phyloP scores from a whole-genome alignment of 2,113 vertebrate genomes.

The Clarias gariepinus region DNA sequence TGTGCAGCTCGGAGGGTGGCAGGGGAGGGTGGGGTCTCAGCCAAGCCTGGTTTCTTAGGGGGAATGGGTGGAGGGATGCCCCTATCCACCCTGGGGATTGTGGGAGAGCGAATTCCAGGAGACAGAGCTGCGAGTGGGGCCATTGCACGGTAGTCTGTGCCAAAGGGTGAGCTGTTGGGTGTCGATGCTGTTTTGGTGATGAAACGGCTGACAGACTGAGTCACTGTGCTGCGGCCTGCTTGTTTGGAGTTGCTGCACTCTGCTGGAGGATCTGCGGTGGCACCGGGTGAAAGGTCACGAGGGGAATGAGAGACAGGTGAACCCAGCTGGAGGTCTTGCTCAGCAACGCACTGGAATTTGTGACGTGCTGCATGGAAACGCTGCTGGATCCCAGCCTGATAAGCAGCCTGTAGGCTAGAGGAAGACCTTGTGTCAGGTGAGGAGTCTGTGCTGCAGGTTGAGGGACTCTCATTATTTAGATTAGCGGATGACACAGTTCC shows the following conservation, averaged over 20 bases:
- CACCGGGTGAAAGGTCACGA: constrained; percentile 78
- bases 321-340: constrained; percentile 60
- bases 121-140: constrained; percentile 73
- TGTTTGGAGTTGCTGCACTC: constrained; percentile 85
- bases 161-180: constrained; percentile 88
- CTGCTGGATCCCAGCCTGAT: constrained; percentile 94
- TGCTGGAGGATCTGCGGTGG: constrained; percentile 63
- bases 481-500: constrained; percentile 34
- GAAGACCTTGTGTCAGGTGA: constrained; percentile 25
- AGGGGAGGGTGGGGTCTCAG: constrained; percentile 82
- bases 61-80: constrained; percentile 94
- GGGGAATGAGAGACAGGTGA: constrained; percentile 70
- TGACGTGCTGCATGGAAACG: constrained; percentile 93
- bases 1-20: constrained; percentile 70
- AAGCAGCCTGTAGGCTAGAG: constrained; percentile 82
- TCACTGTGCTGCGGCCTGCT: constrained; percentile 88
- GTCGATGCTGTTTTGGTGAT: constrained; percentile 72
- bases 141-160: constrained; percentile 90
- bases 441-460: constrained; percentile 70
- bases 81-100: constrained; percentile 84
- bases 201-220: constrained; percentile 90
- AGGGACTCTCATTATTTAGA: constrained; percentile 56
- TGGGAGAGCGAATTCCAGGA: constrained; percentile 87
- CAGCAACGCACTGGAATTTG: constrained; percentile 85
- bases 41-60: constrained; percentile 90